Evolutionary conservation across 1,140 invertebrate genomes (phyloP).

Genomic region (Meloidogyne floridensis): DNA sequence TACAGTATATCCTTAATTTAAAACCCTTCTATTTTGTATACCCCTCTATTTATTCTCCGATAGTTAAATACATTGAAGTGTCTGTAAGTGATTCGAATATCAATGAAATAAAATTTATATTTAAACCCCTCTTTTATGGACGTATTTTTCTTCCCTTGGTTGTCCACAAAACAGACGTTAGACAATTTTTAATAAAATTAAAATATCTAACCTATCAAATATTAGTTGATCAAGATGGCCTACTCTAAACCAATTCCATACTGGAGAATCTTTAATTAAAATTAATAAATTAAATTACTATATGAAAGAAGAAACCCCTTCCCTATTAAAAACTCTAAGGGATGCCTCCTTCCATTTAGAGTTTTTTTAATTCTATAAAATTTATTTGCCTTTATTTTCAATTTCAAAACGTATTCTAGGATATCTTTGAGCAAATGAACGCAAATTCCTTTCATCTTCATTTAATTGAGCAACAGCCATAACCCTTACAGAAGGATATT

Average conservation of each 20-base stretch:
- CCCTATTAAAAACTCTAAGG: too few species aligned
- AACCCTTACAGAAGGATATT: slow-evolving; percentile 21
- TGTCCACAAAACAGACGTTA: not conserved
- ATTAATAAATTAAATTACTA: not conserved
- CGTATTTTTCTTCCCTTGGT: too few species aligned
- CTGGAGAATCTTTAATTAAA: slow-evolving; percentile 6
- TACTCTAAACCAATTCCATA: slow-evolving; percentile 36
- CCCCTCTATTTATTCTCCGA: too few species aligned
- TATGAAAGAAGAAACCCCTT: too few species aligned
- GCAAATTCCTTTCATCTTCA: slow-evolving; percentile 14
- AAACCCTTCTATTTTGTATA: too few species aligned
- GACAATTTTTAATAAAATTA: not conserved
- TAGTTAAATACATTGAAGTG: too few species aligned
- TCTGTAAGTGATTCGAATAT: too few species aligned
- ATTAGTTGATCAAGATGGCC: slow-evolving; percentile 32
- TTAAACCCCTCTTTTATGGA: too few species aligned
- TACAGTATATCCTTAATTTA: too few species aligned
- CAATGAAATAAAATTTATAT: too few species aligned
- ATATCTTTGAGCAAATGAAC: slow-evolving; percentile 14
- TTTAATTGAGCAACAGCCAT: slow-evolving; percentile 15
- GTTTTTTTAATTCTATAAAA: not conserved
- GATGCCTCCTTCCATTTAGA: not conserved
- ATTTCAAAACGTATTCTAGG: slow-evolving; percentile 30
- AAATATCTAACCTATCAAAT: slow-evolving; percentile 33
- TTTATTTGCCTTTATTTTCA: slow-evolving; percentile 5